phyloP scores from a whole-genome alignment of 64 coral and sea anemone genomes.

The Acropora yongei region DNA sequence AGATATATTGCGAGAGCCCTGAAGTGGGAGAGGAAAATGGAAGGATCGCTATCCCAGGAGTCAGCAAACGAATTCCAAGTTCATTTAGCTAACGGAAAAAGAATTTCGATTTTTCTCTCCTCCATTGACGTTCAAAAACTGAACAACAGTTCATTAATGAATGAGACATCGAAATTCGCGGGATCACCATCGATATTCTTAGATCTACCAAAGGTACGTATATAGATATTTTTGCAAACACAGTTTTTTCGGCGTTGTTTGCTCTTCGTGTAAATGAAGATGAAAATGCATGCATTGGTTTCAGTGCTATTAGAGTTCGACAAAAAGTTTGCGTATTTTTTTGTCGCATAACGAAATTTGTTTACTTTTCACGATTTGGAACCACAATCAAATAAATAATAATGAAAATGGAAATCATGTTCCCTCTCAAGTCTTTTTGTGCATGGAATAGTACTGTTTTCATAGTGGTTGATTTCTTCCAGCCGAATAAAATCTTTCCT shows the following conservation, averaged over 20 bases:
- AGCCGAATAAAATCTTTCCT: too few species aligned
- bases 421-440: too few species aligned
- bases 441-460: too few species aligned
- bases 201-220: background rate
- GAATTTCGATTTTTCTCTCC: background rate
- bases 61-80: background rate
- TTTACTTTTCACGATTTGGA: too few species aligned
- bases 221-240: background rate
- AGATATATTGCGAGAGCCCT: background rate
- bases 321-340: too few species aligned
- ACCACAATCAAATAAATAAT: too few species aligned
- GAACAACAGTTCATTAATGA: background rate
- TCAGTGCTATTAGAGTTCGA: too few species aligned
- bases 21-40: background rate
- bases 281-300: too few species aligned
- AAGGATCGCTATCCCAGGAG: background rate
- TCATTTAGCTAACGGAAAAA: background rate
- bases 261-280: background rate
- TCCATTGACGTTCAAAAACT: background rate
- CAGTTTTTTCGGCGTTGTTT: background rate
- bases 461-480: too few species aligned
- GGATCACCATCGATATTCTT: background rate
- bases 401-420: too few species aligned
- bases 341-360: too few species aligned
- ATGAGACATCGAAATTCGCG: background rate